Evolutionary conservation across 2,797 vertebrate species (phyloP), one percentile per base, ranked within the genome.

Genomic region (Leucoraja ocellata): DNA sequence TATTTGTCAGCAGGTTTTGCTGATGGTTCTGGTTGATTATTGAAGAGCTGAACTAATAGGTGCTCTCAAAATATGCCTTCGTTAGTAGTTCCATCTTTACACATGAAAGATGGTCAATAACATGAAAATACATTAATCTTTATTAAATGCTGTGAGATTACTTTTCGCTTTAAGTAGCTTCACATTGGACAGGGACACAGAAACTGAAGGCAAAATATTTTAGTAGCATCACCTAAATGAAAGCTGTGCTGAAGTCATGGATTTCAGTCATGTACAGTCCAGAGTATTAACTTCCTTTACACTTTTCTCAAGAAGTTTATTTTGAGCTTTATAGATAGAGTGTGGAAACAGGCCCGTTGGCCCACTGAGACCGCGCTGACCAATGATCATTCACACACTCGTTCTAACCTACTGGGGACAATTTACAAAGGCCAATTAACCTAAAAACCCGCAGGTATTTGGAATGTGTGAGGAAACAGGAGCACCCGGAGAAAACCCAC

Each of bases 1-100:
- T 76, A 73, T 92, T 91, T 92, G 90, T 76, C 90, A 92, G 68
- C 90, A 92, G 39, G 71, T 92, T 92, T 39, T 76, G 39, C 71
- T 92, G 71, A 74, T 76, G 90, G 39, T 76, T 76, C 39, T 58
- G 39, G 39, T 76, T 92, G 90, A 92, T 92, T 92, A 54, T 10
- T 76, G 71, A 54, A 11, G 46, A 54, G 21, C 39, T 76, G 39
- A 73, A 74, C 46, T 91, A 39, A 36, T 63, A 73, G 63, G 71
- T 21, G 18, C 36, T 91, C 88, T 23, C 18, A 73, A 18, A 13
- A 63, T 58, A 28, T 32, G 68, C 3, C 21, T 91, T 91, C 65
- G 73, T 71, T 91, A 91, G 25, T 36, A 91, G 63, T 91, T 71
- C 18, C 36, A 81, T 39, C 36, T 46, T 81, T 25, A 25, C 65